Percentiles rank a stretch among this genome's conserved stretches.
These are phyloP conservation scores for Leptopilina drosophilae DNA, from an alignment of 2,888 invertebrate species.

Conservation along the genomic window DNA sequence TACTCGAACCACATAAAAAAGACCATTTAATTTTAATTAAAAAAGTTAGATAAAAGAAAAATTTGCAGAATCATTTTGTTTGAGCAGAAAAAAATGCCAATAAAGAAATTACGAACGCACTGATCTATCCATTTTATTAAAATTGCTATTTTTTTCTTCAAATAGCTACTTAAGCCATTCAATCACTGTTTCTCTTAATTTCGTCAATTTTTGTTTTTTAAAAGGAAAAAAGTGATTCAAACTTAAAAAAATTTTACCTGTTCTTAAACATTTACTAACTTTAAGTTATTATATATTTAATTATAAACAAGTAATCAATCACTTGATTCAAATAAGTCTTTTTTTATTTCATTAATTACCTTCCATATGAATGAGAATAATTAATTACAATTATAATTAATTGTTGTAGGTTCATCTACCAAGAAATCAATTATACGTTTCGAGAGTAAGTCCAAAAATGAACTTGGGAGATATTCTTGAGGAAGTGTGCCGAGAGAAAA, in stretches of 20 bases:
- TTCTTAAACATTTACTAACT: background rate
- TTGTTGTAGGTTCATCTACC: conserved; percentile 82
- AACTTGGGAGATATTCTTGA: conserved; percentile 84
- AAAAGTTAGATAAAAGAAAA: background rate
- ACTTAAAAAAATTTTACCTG: background rate
- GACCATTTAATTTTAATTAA: background rate
- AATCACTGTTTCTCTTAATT: background rate
- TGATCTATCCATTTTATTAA: conserved; percentile 5
- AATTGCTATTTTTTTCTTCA: background rate
- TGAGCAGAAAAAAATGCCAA: background rate
- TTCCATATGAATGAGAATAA: too few species aligned
- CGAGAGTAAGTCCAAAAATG: conserved; percentile 84
- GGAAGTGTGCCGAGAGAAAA: conserved; percentile 87
- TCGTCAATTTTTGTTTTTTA: background rate
- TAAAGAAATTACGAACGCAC: conserved; percentile 6
- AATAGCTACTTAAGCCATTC: background rate
- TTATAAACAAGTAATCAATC: too few species aligned
- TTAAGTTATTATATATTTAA: too few species aligned
- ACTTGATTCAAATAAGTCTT: too few species aligned
- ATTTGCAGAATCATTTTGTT: conserved; percentile 4
- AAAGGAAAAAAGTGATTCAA: background rate
- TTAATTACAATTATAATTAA: background rate
- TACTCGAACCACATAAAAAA: background rate
- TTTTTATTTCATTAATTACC: too few species aligned
- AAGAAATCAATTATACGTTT: conserved; percentile 87